Evolutionary conservation across 2,797 vertebrate genomes (phyloP), one percentile per base, ranked within the genome.

Genomic region (Pseudopleuronectes americanus): DNA sequence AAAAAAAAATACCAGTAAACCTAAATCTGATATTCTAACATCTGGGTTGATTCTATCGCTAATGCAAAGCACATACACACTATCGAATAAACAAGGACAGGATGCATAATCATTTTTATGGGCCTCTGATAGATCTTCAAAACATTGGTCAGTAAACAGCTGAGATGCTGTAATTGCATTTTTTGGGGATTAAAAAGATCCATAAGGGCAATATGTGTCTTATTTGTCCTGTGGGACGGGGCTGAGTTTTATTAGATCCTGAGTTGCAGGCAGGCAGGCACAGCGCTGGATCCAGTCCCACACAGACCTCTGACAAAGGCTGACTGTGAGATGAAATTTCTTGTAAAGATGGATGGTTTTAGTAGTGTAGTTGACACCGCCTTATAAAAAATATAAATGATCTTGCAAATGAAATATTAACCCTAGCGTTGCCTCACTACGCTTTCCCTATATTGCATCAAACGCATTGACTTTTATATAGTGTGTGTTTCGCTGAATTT

Each of bases 281-380:
- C 21, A 1, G 22, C 74, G 68, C 58, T 75, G 62, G 73, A 82
- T 71, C 68, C 55, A 58, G 57, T 63, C 61, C 70, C 71, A 71
- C 75, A 67, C 67, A 71, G 70, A 70, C 59, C 61, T 57, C 56
- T 51, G 17, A 23, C 43, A 51, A 82, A 69, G 68, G 62, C 79
- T 68, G 80, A 80, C 77, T 74, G 56, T 57, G 38, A 78, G 62
- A 86, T 86, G 55, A 83, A 81, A 88, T 87, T 85, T 80, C 83
- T 73, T 77, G 64, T 76, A 64, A 85, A 82, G 84, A 90, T 86
- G 71, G 74, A 89, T 90, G 87, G 26, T 63, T 87, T 89, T 70
- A 74, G 64, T 58, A 41, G 61, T 75, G 24, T n/a, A 48, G 60
- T 73, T 74, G 77, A 80, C 83, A 69, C 47, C 67, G 57, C 49